phyloP scores from a whole-genome alignment of 2,797 vertebrate genomes.

The Garrulus glandarius region DNA sequence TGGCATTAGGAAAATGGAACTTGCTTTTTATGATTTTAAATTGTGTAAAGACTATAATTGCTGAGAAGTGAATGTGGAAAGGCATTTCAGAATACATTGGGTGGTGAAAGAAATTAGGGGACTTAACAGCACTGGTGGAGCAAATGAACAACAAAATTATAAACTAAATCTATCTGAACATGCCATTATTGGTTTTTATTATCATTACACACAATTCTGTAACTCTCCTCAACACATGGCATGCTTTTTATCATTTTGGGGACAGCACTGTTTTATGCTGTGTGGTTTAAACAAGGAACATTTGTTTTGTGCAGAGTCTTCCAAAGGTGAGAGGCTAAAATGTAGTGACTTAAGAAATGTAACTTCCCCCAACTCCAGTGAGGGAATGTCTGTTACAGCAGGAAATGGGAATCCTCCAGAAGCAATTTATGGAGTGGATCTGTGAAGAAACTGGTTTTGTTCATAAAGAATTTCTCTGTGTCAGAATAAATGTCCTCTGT shows the following conservation, averaged over 20 bases:
- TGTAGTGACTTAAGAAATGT: neutral
- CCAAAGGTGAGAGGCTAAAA: neutral
- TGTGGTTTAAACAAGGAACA: neutral
- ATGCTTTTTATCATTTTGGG: neutral
- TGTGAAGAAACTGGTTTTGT: neutral
- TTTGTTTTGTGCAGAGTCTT: neutral
- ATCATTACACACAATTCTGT: constrained; percentile 4
- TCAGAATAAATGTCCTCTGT: neutral
- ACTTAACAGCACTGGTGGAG: neutral
- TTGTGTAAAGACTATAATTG: constrained; percentile 72
- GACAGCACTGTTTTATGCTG: neutral
- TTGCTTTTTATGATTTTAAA: constrained; percentile 75
- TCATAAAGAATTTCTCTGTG: neutral
- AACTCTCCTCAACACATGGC: neutral
- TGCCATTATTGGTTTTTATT: constrained; percentile 46
- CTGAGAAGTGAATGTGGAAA: constrained; percentile 63
- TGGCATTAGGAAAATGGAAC: constrained; percentile 72
- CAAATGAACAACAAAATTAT: constrained; percentile 11
- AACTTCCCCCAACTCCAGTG: neutral
- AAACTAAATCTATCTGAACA: constrained; percentile 6
- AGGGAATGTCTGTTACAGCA: neutral
- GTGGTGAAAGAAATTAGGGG: constrained; percentile 25
- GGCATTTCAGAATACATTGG: constrained; percentile 58
- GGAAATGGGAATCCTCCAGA: neutral
- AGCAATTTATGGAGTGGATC: neutral